Conservation (phyloP, 2,113 vertebrate species). For the Gallinago undulata region DNA sequence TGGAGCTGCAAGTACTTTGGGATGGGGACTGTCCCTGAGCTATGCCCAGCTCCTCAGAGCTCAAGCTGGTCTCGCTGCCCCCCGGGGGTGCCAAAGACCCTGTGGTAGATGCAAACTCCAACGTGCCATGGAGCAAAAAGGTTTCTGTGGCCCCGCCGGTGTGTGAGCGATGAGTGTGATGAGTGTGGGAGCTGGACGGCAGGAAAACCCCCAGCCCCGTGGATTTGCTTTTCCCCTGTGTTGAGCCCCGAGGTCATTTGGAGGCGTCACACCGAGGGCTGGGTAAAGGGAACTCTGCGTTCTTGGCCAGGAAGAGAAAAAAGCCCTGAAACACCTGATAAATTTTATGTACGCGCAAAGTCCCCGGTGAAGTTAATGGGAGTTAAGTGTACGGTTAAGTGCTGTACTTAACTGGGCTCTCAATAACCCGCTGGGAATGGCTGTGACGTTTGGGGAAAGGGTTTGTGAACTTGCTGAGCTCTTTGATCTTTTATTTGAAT, state of each 20-base stretch:
- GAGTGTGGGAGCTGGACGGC: background rate
- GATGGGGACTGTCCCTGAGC: background rate
- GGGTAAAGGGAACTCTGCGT: background rate
- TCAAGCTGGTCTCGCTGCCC: background rate
- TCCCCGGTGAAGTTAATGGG: background rate
- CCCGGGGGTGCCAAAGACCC: fast-evolving
- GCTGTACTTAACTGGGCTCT: background rate
- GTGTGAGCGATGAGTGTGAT: background rate
- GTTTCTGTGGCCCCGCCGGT: background rate
- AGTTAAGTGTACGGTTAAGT: constrained; percentile 39
- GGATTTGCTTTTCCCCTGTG: background rate
- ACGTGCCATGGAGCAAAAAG: fast-evolving
- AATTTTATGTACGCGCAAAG: background rate
- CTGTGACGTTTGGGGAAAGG: background rate
- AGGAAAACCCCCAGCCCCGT: background rate
- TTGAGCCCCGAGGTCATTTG: fast-evolving
- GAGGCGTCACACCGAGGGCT: background rate
- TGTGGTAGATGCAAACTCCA: background rate
- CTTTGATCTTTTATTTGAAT: background rate
- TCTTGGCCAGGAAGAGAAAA: background rate
- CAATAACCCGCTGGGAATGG: background rate
- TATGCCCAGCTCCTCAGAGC: background rate
- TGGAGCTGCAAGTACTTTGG: background rate
- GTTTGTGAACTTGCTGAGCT: background rate
- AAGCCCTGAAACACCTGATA: background rate